A percentile compares a stretch with the other conserved stretches of the same genome.
phyloP scores from a whole-genome alignment of 53 echinoderm and acorn worm species.

The Luidia sarsii region DNA sequence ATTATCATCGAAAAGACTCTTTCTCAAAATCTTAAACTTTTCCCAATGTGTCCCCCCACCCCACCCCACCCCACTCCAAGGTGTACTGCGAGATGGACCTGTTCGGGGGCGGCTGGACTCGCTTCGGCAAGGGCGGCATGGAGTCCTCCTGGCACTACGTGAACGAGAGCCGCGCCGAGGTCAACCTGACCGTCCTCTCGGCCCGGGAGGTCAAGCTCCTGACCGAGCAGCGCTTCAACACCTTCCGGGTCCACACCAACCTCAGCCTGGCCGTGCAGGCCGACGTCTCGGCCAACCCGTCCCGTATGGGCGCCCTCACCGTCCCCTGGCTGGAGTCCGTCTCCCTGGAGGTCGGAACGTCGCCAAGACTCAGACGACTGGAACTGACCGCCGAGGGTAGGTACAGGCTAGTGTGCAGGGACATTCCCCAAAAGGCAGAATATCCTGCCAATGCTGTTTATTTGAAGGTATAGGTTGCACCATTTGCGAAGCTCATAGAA shows the following conservation, averaged over 20 bases:
- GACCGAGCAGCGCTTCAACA: conserved; percentile 42
- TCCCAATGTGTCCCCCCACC: not conserved
- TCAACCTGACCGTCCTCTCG: conserved; percentile 44
- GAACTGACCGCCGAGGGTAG: conserved; percentile 43
- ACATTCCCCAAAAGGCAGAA: too few relatives aligned
- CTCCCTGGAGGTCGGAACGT: conserved; percentile 8
- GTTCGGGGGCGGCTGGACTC: conserved; percentile 64
- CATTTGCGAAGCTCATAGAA: too few relatives aligned
- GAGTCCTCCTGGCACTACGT: conserved; percentile 46
- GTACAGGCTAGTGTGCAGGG: too few relatives aligned
- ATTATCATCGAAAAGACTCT: too few relatives aligned
- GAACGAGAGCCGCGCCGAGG: conserved; percentile 46
- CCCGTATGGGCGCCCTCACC: not conserved
- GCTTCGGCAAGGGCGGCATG: conserved; percentile 61
- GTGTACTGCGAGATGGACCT: conserved; percentile 69
- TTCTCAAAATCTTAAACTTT: not conserved
- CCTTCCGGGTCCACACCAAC: conserved; percentile 59
- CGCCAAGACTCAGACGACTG: conserved; percentile 45
- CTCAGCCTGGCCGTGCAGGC: conserved; percentile 45
- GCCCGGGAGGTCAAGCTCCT: conserved; percentile 44
- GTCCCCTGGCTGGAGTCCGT: conserved; percentile 43
- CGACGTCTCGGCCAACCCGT: conserved; percentile 55
- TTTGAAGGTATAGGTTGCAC: too few relatives aligned
- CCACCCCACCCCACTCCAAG: conserved; percentile 6
- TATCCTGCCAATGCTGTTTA: too few relatives aligned